Base-by-base conservation (phyloP, 53 echinoderm and acorn worm genomes). In the Apostichopus leukothele region DNA sequence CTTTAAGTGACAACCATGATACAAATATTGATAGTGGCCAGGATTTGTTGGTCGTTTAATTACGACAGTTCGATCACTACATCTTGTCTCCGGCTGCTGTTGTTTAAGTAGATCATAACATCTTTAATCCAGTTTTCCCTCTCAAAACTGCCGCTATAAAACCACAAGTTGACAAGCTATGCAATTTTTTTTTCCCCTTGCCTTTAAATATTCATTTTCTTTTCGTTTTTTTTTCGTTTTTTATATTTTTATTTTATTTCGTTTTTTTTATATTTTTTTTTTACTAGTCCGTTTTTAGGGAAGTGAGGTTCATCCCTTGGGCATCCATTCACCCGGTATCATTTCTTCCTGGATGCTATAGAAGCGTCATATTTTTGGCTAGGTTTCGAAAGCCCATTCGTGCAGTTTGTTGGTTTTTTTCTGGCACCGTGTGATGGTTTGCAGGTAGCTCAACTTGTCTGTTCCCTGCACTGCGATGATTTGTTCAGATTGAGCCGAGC, bases 11-110 rank as follows among this genome's bases (percentile, higher is more conserved):
- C 81, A 81, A 81, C 6, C 81, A 54, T 55, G 22, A 57, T 81
- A 54, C 81, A 81, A 81, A 81, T 81, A 81, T 81, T 81, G 81
- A 81, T 81, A 54, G 55, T 81, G 55, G 51, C 59, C 81, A 81
- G 81, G 81, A 81, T 81, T 81, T 81, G 59, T 81, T 81, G 81
- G 81, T 81, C 81, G 54, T 81, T 81, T 81, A 81, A 81, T 81
- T 81, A 81, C 59, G 81, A 81, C 81, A 81, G 81, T 81, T 23
- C 54, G 55, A 81, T 54, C 18, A 81, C 59, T 81, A 52, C 23
- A 55, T 51, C 59, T 81, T 81, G 81, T 81, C 81, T 81, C 59
- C 50, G n/a, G n/a, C 63, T 13, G 51, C 23, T 81, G 54, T 81
- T 81, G 81, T 81, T 79, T 25, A 81, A 54, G 81, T 53, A 21